phyloP scores from a whole-genome alignment of 2,797 vertebrate species.

The Cygnus olor region DNA sequence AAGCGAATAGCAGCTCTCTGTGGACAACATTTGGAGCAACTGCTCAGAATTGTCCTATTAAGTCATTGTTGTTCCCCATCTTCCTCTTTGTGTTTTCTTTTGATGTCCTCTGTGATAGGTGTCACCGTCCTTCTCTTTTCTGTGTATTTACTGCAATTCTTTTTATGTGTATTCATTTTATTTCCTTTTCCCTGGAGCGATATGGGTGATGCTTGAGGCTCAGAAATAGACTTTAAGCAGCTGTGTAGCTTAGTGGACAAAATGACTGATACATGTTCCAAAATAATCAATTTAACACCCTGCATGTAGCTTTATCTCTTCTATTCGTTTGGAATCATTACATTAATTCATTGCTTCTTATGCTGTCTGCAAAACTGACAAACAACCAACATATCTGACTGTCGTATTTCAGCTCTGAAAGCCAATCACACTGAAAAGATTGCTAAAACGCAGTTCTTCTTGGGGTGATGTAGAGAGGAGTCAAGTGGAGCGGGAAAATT shows the following conservation, averaged over 20 bases:
- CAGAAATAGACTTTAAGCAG: background rate
- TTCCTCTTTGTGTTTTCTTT: background rate
- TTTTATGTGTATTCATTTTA: background rate
- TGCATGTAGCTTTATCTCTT: background rate
- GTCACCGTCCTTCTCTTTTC: background rate
- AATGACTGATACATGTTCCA: background rate
- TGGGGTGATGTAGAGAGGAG: background rate
- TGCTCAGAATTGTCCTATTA: background rate
- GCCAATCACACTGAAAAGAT: background rate
- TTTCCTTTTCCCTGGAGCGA: background rate
- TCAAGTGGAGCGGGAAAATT: background rate
- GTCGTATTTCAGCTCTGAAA: background rate
- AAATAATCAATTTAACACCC: background rate
- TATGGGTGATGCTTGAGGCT: background rate
- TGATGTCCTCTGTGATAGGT: background rate
- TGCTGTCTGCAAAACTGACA: background rate
- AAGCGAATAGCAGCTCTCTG: slow-evolving; percentile 8
- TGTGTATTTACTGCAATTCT: background rate
- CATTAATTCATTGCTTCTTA: background rate
- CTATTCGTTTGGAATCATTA: background rate
- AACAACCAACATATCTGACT: background rate
- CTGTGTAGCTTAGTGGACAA: background rate
- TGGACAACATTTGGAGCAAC: slow-evolving; percentile 4
- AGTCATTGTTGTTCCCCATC: background rate
- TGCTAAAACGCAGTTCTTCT: background rate